phyloP scores from a whole-genome alignment of 2,797 vertebrate species.

The Taenioides sp. region DNA sequence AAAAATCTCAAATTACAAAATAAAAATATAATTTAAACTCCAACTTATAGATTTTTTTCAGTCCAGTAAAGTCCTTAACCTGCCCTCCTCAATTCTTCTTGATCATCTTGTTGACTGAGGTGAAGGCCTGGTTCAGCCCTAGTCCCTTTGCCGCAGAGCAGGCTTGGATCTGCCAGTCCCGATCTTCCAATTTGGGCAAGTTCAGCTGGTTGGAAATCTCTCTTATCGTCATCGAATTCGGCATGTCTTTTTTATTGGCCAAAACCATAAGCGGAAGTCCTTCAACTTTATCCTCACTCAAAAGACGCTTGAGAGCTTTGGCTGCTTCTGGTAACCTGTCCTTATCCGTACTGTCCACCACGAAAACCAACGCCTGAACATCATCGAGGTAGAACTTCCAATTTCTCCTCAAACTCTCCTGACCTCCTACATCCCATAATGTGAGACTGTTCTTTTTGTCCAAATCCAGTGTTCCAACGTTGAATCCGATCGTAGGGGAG shows the following conservation, averaged over 20 bases:
- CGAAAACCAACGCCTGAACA: conserved; percentile 79
- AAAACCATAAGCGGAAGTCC: conserved; percentile 84
- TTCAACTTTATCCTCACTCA: conserved; percentile 72
- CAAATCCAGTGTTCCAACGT: conserved; percentile 80
- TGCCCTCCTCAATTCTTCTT: conserved; percentile 51
- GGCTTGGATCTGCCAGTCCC: conserved; percentile 80
- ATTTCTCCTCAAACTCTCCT: conserved; percentile 78
- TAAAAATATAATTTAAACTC: too few species aligned
- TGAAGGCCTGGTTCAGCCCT: conserved; percentile 81
- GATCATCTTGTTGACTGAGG: conserved; percentile 75
- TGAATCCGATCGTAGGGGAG: conserved; percentile 88
- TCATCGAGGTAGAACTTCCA: conserved; percentile 86
- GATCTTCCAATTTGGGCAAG: conserved; percentile 40
- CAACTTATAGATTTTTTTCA: neutral
- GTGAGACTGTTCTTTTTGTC: conserved; percentile 77
- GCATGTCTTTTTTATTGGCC: conserved; percentile 88
- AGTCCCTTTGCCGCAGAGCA: conserved; percentile 82
- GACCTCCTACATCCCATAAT: conserved; percentile 88
- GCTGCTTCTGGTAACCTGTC: conserved; percentile 76
- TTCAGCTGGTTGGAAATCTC: conserved; percentile 74
- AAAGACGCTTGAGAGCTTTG: conserved; percentile 71
- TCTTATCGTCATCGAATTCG: conserved; percentile 67
- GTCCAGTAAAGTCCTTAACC: neutral
- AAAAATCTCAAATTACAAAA: too few species aligned
- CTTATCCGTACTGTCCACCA: conserved; percentile 83